These are phyloP conservation scores for Montifringilla adamsi DNA, from an alignment of 2,113 vertebrate genomes.

Conservation along the genomic window DNA sequence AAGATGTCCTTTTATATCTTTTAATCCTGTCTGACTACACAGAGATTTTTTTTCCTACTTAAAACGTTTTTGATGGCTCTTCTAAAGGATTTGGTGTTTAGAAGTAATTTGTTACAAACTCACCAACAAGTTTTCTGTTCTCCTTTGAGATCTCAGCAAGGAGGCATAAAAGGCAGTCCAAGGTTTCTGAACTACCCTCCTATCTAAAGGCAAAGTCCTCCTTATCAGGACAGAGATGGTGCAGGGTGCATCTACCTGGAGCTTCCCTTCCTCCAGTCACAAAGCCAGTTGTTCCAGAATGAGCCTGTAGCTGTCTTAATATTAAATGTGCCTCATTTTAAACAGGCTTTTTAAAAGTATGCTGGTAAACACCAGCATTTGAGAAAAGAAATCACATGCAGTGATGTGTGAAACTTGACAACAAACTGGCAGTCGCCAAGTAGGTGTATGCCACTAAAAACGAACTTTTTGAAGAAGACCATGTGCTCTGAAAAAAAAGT, in stretches of 20 bases:
- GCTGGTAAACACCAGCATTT: not conserved
- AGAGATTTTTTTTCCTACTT: not conserved
- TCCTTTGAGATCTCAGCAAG: not conserved
- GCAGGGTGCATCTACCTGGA: not conserved
- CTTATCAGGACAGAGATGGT: not conserved
- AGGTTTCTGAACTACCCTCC: not conserved
- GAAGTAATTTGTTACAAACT: not conserved
- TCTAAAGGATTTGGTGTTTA: not conserved
- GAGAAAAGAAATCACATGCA: not conserved
- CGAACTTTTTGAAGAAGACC: not conserved
- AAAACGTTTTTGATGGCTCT: not conserved
- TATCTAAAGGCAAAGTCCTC: not conserved
- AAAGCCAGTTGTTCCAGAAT: not conserved
- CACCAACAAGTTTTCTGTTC: not conserved
- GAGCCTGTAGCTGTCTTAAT: not conserved
- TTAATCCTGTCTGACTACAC: not conserved
- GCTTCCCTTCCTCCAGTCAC: not conserved
- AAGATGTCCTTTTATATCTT: not conserved
- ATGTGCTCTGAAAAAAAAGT: not conserved
- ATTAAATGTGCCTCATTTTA: not conserved
- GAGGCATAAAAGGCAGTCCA: not conserved
- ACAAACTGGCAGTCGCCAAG: not conserved
- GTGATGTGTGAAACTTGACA: not conserved
- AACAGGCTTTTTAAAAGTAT: not conserved
- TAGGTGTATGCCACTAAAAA: not conserved